A percentile compares a stretch with the other conserved stretches of the same genome.
phyloP scores from a whole-genome alignment of 2,888 invertebrate genomes.

The Glaucopsyche alexis region DNA sequence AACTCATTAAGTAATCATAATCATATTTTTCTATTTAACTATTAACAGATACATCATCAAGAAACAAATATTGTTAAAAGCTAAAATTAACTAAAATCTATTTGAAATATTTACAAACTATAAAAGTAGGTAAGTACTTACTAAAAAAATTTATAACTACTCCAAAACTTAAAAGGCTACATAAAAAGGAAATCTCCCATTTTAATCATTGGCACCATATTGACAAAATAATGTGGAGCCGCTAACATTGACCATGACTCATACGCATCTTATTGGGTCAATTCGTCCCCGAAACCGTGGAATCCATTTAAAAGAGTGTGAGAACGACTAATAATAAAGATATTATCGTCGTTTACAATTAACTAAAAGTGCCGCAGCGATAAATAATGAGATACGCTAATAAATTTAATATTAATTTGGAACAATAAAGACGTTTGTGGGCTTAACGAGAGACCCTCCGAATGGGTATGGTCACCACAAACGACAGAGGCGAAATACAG shows the following conservation, averaged over 20 bases:
- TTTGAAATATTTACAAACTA: too few species aligned
- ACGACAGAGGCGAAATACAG: not conserved
- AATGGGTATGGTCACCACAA: constrained; percentile 13
- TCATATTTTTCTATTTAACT: too few species aligned
- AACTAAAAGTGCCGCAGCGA: constrained; percentile 24
- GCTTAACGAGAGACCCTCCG: constrained; percentile 8
- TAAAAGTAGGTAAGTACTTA: too few species aligned
- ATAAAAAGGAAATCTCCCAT: too few species aligned
- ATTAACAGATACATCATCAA: too few species aligned
- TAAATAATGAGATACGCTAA: constrained; percentile 26
- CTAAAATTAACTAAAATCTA: too few species aligned
- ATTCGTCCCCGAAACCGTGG: constrained; percentile 14
- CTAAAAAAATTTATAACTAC: too few species aligned
- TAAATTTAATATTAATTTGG: constrained; percentile 28
- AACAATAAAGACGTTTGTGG: constrained; percentile 24
- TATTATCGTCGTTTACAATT: constrained; percentile 20
- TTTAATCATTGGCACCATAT: not conserved
- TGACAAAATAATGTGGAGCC: not conserved
- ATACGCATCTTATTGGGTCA: not conserved
- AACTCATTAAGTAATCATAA: too few species aligned
- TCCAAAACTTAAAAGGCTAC: too few species aligned
- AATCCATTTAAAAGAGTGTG: constrained; percentile 22
- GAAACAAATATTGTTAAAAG: too few species aligned
- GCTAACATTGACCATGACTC: constrained; percentile 18
- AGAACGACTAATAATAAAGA: constrained; percentile 22